Percentiles rank a stretch among this genome's conserved stretches.
phyloP scores from a whole-genome alignment of 2,888 invertebrate genomes.

The Drosophila aldrichi region DNA sequence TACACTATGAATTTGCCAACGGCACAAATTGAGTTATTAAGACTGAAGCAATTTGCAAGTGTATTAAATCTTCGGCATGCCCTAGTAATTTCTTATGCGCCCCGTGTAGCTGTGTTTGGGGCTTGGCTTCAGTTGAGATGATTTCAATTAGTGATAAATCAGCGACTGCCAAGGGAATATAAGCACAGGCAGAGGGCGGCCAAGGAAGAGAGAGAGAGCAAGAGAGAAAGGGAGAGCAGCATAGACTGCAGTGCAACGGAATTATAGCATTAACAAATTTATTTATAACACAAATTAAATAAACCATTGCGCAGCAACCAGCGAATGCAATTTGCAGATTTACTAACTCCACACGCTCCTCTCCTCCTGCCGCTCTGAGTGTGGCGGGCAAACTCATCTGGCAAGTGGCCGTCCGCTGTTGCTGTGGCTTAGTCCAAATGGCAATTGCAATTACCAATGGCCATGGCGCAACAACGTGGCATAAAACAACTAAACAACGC shows the following conservation, averaged over 20 bases:
- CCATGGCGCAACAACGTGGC: conserved; percentile 42
- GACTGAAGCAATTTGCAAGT: conserved; percentile 13
- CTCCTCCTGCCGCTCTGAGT: too few species aligned
- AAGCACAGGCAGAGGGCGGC: neutral
- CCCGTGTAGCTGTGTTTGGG: conserved; percentile 20
- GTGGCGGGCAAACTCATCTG: conserved; percentile 34
- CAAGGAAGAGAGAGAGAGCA: neutral
- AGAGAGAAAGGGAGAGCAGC: too few species aligned
- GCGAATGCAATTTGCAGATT: conserved; percentile 73
- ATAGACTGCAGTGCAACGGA: conserved; percentile 26
- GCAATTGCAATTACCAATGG: conserved; percentile 77
- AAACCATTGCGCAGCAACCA: conserved; percentile 65
- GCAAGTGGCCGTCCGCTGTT: conserved; percentile 18
- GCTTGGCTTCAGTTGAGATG: conserved; percentile 46
- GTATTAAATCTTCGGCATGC: conserved; percentile 20
- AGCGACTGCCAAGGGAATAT: conserved; percentile 26
- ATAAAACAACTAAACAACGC: conserved; percentile 70
- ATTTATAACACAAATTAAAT: conserved; percentile 80
- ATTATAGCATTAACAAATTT: conserved; percentile 71
- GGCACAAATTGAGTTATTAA: conserved; percentile 14
- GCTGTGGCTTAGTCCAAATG: conserved; percentile 68
- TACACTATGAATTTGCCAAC: neutral
- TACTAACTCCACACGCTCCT: conserved; percentile 11
- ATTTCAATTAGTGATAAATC: conserved; percentile 69
- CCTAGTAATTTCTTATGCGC: neutral